phyloP scores from a whole-genome alignment of 1,140 invertebrate genomes.

The Heliconius melpomene region DNA sequence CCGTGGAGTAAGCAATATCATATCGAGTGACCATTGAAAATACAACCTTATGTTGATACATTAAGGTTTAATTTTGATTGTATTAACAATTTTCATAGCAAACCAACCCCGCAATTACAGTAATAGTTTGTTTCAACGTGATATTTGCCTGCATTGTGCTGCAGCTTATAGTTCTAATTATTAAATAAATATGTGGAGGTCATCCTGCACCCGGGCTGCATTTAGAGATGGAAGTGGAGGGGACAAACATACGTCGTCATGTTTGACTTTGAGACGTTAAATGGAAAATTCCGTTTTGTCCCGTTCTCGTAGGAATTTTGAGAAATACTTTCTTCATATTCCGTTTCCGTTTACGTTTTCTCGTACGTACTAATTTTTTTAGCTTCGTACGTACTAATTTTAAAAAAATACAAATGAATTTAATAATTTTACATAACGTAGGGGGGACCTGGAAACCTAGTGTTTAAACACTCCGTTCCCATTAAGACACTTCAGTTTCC shows the following conservation, averaged over 20 bases:
- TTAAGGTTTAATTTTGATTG: background rate
- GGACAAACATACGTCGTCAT: background rate
- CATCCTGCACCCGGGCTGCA: background rate
- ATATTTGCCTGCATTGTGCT: conserved; percentile 26
- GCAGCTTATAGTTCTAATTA: conserved; percentile 31
- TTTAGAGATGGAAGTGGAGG: background rate
- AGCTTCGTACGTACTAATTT: no score
- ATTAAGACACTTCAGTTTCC: no score
- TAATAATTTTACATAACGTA: no score
- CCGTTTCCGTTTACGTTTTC: no score
- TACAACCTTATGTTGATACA: background rate
- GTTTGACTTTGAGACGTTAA: background rate
- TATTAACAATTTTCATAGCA: background rate
- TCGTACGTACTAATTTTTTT: no score
- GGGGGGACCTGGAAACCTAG: no score
- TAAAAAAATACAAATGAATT: no score
- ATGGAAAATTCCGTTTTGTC: no score
- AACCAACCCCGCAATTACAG: conserved; percentile 24
- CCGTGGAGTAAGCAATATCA: conserved; percentile 1
- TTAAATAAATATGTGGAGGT: conserved; percentile 20
- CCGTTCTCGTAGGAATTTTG: no score
- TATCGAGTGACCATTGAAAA: background rate
- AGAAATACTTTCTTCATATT: no score
- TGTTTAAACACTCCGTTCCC: no score
- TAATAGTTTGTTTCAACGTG: conserved; percentile 26